Percentiles rank a stretch among this genome's conserved stretches.
Conservation (phyloP, 2,113 vertebrate species). For the Cygnus atratus region DNA sequence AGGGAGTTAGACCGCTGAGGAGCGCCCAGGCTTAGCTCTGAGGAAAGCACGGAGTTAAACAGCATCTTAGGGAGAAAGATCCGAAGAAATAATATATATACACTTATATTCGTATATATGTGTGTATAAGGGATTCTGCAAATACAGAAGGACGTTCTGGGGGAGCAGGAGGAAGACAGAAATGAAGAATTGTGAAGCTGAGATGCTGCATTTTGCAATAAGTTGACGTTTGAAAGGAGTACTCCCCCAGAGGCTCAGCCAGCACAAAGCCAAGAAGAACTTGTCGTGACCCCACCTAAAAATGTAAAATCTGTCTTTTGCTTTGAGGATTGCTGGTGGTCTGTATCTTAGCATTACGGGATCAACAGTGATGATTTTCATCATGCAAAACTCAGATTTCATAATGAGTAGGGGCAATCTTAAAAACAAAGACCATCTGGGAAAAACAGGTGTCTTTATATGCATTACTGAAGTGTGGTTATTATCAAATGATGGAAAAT, state of each 20-base stretch:
- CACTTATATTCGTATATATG: background rate
- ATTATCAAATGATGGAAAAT: background rate
- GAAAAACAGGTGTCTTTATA: background rate
- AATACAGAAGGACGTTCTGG: background rate
- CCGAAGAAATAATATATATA: background rate
- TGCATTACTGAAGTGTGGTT: background rate
- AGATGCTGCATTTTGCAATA: background rate
- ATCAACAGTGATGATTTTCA: background rate
- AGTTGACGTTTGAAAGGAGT: background rate
- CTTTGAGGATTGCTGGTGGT: background rate
- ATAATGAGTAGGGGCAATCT: background rate
- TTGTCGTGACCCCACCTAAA: background rate
- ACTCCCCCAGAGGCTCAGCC: background rate
- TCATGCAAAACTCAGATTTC: background rate
- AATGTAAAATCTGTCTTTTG: background rate
- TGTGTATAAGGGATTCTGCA: background rate
- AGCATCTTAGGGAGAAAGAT: background rate
- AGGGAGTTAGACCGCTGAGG: too few species aligned
- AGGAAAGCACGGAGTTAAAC: background rate
- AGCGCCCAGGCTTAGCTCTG: background rate
- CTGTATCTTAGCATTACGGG: background rate
- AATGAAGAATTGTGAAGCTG: background rate
- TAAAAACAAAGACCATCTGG: constrained; percentile 4
- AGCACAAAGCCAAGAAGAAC: background rate
- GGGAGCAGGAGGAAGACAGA: background rate